A percentile compares a stretch with the other conserved stretches of the same genome.
phyloP scores from a whole-genome alignment of 2,888 invertebrate genomes.

The Erebia epiphron region DNA sequence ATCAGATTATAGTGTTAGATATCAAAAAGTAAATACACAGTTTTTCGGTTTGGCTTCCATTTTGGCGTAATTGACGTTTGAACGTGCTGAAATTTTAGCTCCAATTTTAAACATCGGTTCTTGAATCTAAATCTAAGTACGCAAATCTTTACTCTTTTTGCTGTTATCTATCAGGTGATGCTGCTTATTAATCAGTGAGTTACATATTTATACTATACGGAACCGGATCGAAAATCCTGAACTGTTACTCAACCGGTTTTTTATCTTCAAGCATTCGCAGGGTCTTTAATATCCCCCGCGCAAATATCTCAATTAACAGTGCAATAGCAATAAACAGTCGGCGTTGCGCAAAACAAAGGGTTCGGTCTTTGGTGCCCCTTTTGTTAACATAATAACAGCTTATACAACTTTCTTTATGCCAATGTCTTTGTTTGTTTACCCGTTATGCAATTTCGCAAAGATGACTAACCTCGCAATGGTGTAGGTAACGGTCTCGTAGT shows the following conservation, averaged over 20 bases:
- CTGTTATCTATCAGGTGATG: no score
- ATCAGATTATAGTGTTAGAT: no score
- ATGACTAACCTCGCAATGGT: slow-evolving; percentile 54
- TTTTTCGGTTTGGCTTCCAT: no score
- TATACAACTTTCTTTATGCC: slow-evolving; percentile 55
- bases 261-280: slow-evolving; percentile 43
- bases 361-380: slow-evolving; percentile 44
- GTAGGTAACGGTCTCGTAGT: slow-evolving; percentile 12
- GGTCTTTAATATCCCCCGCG: slow-evolving; percentile 39
- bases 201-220: slow-evolving; percentile 7
- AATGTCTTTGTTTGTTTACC: slow-evolving; percentile 55
- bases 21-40: no score
- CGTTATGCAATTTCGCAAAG: slow-evolving; percentile 59
- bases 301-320: slow-evolving; percentile 52
- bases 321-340: slow-evolving; percentile 55
- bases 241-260: slow-evolving; percentile 36
- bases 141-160: no score
- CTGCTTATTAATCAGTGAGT: neutral
- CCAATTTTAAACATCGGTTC: no score
- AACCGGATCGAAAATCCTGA: neutral
- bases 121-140: no score
- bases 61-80: no score
- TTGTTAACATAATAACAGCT: slow-evolving; percentile 59
- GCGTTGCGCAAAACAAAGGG: slow-evolving; percentile 58
- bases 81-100: no score